Evolutionary conservation across 2,888 invertebrate species (phyloP), one percentile per base, ranked within the genome.

Genomic region (Rhopalosiphum nymphaeae): DNA sequence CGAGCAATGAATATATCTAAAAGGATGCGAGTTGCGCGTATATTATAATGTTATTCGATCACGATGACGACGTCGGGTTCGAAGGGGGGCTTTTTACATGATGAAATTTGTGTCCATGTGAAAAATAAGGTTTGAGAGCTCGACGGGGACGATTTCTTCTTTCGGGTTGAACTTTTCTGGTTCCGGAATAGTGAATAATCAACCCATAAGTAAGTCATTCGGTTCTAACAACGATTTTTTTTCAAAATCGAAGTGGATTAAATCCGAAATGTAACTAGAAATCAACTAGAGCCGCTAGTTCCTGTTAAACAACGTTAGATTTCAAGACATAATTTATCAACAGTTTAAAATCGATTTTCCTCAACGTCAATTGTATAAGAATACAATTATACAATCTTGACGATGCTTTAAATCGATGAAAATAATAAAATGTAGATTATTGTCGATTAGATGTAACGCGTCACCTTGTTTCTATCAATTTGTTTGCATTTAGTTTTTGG

Each of bases 71-170:
- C 61, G 9, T 44, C 36, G 36, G 78, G 2, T 21, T 7, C 90
- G 67, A 67, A 67, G 36, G 13, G 67, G 49, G 78, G 90, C 90
- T 90, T 67, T 90, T 90, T 90, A 26, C 90, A 78, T 90, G 90
- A 90, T 90, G 90, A 90, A 90, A 90, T 90, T 90, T 90, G 90
- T 49, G 90, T 67, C 36, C 36, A 25, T 67, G 90, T 67, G 49
- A 78, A 90, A 90, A 90, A 90, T 78, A 90, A 67, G 11, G 25
- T 67, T 67, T 49, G 67, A 67, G 36, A 67, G 67, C 36, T 90
- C n/a, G 46, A 46, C n/a, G 61, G 21, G 3, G 90, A 90, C 46
- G 49, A 90, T 90, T 67, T 78, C 26, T 78, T 25, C 49, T 67
- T 11, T 29, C n/a, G 16, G 3, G 25, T 42, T 21, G 78, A 21